Evolutionary conservation across 1,140 invertebrate species (phyloP).

Genomic region (Hylyphantes graminicola): DNA sequence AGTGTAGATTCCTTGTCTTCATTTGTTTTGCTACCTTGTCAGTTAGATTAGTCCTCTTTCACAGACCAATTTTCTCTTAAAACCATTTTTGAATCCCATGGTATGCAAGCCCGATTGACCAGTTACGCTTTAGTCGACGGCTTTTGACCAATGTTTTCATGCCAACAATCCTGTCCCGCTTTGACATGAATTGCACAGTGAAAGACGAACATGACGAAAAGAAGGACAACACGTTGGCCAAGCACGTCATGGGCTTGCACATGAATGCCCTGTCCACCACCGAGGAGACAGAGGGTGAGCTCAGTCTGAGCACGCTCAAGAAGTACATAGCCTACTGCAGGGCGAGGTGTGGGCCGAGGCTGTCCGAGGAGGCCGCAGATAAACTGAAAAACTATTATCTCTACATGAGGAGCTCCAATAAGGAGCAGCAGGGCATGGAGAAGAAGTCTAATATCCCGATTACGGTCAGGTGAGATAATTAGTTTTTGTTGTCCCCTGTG

Average conservation of each 20-base stretch:
- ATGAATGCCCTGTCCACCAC: conserved; percentile 83
- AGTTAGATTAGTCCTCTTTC: too few species aligned
- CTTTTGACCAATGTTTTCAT: conserved; percentile 85
- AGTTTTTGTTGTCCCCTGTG: not conserved
- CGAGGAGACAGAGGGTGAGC: conserved; percentile 78
- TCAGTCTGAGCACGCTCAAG: conserved; percentile 88
- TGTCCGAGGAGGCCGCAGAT: conserved; percentile 86
- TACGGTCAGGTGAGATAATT: conserved; percentile 80
- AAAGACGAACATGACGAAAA: conserved; percentile 95
- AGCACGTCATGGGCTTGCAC: conserved; percentile 97
- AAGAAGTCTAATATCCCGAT: conserved; percentile 89
- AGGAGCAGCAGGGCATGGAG: conserved; percentile 79
- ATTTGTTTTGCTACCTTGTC: too few species aligned
- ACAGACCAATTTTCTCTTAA: too few species aligned
- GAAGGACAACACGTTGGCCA: conserved; percentile 91
- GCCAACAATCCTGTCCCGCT: conserved; percentile 99
- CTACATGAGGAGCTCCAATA: conserved; percentile 87
- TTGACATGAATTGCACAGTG: conserved; percentile 99
- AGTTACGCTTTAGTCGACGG: too few species aligned
- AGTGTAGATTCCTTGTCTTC: too few species aligned
- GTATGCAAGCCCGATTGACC: too few species aligned
- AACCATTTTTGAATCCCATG: too few species aligned
- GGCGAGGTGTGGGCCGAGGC: conserved; percentile 89
- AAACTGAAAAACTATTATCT: conserved; percentile 97
- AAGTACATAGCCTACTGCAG: conserved; percentile 95